A percentile compares a stretch with the other conserved stretches of the same genome.
phyloP scores from a whole-genome alignment of 1,140 invertebrate species.

The Colletes latitarsis region DNA sequence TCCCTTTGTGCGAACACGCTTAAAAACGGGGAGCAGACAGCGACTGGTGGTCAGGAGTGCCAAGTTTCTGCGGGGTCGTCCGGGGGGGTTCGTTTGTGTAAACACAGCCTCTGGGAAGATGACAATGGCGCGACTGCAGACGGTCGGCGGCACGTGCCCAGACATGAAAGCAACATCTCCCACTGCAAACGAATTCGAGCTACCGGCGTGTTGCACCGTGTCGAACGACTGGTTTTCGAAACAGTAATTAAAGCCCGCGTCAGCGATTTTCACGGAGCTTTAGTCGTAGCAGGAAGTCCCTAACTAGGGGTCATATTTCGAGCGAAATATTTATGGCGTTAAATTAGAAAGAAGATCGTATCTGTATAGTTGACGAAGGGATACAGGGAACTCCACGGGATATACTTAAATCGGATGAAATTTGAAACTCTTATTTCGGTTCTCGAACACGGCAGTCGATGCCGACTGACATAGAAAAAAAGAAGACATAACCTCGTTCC shows the following conservation, averaged over 20 bases:
- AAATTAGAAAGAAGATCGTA: slow-evolving; percentile 28
- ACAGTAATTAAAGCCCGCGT: not conserved
- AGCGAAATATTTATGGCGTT: not conserved
- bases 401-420: no score
- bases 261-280: not conserved
- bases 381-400: no score
- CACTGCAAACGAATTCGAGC: not conserved
- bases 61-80: slow-evolving; percentile 8
- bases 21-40: not conserved
- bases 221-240: not conserved
- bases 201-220: not conserved
- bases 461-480: no score
- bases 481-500: no score
- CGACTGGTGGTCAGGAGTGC: slow-evolving; percentile 6
- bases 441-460: no score
- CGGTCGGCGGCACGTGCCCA: slow-evolving; percentile 29
- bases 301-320: not conserved
- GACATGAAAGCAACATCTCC: not conserved
- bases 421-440: no score
- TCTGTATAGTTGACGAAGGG: not conserved
- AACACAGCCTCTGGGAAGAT: slow-evolving; percentile 34
- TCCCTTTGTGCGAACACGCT: slow-evolving; percentile 34
- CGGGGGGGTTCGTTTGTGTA: slow-evolving; percentile 28
- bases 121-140: slow-evolving; percentile 37
- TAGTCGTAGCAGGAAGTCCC: not conserved